Evolutionary conservation across 2,113 vertebrate genomes (phyloP), one percentile per base, ranked within the genome.

Genomic region (Progne subis): DNA sequence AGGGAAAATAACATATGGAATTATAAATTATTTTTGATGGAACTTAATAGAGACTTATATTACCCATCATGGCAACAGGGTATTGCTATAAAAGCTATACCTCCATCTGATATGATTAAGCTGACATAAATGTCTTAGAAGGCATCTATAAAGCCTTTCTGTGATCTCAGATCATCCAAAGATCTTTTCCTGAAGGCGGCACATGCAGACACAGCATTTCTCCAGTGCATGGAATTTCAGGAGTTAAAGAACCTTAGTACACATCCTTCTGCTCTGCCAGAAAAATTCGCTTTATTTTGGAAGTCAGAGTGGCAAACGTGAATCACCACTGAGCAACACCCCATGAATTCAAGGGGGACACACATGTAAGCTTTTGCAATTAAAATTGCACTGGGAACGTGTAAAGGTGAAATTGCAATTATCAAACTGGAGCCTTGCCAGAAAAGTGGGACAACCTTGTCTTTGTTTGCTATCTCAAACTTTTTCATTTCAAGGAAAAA

Each of bases 351-450:
- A 90, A 82, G 17, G 32, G 53, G 21, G 81, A 79, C 32, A 39
- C 29, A 15, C 4, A 6, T 18, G 12, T 20, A 32, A 79, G 60
- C 4, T 85, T 76, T 80, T 74, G 63, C 55, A 90, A 90, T 82
- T 88, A 86, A 91, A 94, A 74, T 37, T 85, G 17, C 55, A 26
- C 14, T 19, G 59, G 47, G 67, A 94, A 52, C 6, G 21, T 14
- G 15, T 12, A 87, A 82, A 94, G 82, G 75, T 92, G 63, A 92
- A 90, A 80, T 16, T 55, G 37, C 59, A 94, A 90, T 95, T 95
- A 95, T 57, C 39, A 92, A 39, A 70, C 39, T 95, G 91, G 84
- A 94, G 8, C 46, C 41, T 61, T 69, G 87, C 87, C 94, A 95
- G 84, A 69, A 87, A 89, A 85, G 24, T 20, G 20, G 26, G 32